Conservation (phyloP, 1,140 invertebrate genomes). For the Antheraea mylitta region DNA sequence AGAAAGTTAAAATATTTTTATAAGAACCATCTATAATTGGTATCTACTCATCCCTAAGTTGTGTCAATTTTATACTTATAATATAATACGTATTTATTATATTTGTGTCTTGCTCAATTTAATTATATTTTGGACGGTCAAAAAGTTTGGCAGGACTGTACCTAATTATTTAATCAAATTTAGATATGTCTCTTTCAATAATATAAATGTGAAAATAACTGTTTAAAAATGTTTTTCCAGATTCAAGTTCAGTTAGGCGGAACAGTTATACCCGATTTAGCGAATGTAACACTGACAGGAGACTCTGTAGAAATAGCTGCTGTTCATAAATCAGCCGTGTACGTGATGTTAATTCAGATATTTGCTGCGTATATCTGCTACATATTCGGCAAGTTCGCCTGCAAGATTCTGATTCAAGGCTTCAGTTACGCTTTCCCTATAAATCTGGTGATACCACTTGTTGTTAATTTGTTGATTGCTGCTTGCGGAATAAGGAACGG, state of each 20-base stretch:
- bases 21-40: too few relatives aligned
- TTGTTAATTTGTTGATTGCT: constrained; percentile 92
- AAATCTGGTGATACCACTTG: constrained; percentile 93
- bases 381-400: constrained; percentile 96
- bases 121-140: too few relatives aligned
- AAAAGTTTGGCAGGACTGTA: too few relatives aligned
- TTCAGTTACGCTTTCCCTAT: constrained; percentile 98
- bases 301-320: constrained; percentile 86
- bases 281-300: constrained; percentile 85
- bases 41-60: too few relatives aligned
- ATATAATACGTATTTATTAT: too few relatives aligned
- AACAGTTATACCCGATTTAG: constrained; percentile 84
- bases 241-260: constrained; percentile 78
- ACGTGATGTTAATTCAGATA: constrained; percentile 90
- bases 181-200: too few relatives aligned
- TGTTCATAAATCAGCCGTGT: constrained; percentile 85
- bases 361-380: constrained; percentile 92
- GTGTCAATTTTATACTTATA: too few relatives aligned
- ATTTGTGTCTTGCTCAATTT: too few relatives aligned
- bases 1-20: too few relatives aligned
- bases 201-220: too few relatives aligned
- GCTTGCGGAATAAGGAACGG: constrained; percentile 92
- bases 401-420: constrained; percentile 97
- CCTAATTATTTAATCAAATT: too few relatives aligned
- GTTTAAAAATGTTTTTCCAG: constrained; percentile 53